These are phyloP conservation scores for Etheostoma spectabile DNA, from an alignment of 2,113 vertebrate genomes.

Conservation along the genomic window DNA sequence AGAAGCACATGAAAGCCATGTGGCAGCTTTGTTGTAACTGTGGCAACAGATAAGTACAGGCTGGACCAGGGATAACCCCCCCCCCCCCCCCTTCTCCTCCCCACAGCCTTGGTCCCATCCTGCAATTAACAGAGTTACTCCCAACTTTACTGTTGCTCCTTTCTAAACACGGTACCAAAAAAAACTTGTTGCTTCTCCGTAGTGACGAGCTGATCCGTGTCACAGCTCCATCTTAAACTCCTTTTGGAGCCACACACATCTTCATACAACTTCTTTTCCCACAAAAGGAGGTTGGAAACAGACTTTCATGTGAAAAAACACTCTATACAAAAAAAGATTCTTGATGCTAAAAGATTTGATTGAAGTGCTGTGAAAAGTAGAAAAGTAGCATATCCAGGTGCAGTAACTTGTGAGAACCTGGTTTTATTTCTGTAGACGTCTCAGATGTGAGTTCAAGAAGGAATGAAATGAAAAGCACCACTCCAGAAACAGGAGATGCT, in stretches of 20 bases:
- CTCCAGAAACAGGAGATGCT: background rate
- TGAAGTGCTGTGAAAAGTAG: background rate
- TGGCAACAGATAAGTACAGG: conserved; percentile 7
- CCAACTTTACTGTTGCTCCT: background rate
- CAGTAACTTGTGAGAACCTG: background rate
- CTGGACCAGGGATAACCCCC: background rate
- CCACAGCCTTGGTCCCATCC: background rate
- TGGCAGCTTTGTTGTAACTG: conserved; percentile 29
- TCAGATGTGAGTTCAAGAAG: background rate
- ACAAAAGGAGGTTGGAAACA: background rate
- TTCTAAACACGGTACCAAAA: background rate
- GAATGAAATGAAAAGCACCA: background rate
- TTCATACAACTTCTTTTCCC: background rate
- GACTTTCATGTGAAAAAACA: background rate
- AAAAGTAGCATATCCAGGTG: background rate
- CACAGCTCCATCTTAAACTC: background rate
- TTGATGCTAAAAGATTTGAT: background rate
- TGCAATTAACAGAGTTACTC: background rate
- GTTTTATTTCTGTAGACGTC: background rate
- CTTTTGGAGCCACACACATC: background rate
- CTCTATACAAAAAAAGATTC: background rate
- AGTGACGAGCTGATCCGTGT: background rate
- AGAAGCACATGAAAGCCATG: background rate
- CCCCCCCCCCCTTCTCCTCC: too few relatives aligned
- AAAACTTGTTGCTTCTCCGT: background rate